Evolutionary conservation across 1,140 invertebrate genomes (phyloP), one percentile per base, ranked within the genome.

Genomic region (Batillaria attramentaria): DNA sequence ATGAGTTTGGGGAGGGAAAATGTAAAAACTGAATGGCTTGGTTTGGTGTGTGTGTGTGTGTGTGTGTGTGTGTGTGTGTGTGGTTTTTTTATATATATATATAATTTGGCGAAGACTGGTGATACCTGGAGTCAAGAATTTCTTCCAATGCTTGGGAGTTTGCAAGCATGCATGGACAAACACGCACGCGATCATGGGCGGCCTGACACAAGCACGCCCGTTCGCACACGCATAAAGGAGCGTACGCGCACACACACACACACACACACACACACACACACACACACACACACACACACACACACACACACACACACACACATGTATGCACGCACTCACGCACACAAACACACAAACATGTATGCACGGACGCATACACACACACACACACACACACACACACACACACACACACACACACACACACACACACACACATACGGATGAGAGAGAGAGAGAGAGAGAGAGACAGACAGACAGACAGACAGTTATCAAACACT

Each of bases 381-480:
- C n/a, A 43, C 41, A 43, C 4, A 33, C 46, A 28, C 42, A 78
- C 8, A 73, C 41, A 72, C 33, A 42, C 20, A 10, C 43, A 39
- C n/a, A 70, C 37, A 57, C 37, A 57, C 31, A 41, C 50, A 65
- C 37, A 60, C 33, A 28, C 35, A 68, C 28, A 79, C 85, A 77
- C 81, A 88, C 84, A 87, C 81, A 84, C 86, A 42, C 8, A 80
- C 60, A 50, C 16, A 80, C 16, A 28, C n/a, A n/a, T n/a, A n/a
- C n/a, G n/a, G n/a, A n/a, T n/a, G n/a, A n/a, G n/a, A n/a, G n/a
- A n/a, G n/a, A n/a, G n/a, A n/a, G n/a, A n/a, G n/a, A n/a, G n/a
- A n/a, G n/a, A n/a, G n/a, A n/a, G n/a, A n/a, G n/a, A n/a, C n/a
- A n/a, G n/a, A n/a, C n/a, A n/a, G n/a, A n/a, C n/a, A n/a, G n/a